Evolutionary conservation across 2,888 invertebrate species (phyloP).

Genomic region (Pasiphila rectangulata): DNA sequence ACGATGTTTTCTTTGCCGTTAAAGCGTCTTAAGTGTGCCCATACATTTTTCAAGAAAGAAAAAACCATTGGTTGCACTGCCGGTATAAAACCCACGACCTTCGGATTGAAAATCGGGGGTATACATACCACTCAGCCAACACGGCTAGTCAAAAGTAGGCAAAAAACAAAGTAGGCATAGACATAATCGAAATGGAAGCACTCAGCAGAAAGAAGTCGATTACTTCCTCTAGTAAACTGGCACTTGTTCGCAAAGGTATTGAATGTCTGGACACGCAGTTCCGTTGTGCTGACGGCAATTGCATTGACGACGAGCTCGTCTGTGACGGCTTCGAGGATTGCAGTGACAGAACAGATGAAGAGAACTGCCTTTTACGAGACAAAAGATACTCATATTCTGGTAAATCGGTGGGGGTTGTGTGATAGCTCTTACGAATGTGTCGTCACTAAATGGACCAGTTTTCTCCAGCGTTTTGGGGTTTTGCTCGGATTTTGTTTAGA

Average conservation of each 20-base stretch:
- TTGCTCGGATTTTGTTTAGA: background rate
- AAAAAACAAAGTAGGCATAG: no score
- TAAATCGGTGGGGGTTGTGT: slow-evolving; percentile 47
- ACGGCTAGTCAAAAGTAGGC: no score
- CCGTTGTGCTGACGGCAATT: slow-evolving; percentile 81
- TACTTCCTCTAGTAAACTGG: slow-evolving; percentile 25
- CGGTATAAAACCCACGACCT: no score
- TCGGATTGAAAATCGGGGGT: no score
- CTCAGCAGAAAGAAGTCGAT: slow-evolving; percentile 24
- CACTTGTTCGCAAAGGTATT: slow-evolving; percentile 58
- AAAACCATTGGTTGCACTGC: no score
- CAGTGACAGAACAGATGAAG: slow-evolving; percentile 83
- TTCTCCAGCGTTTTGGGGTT: slow-evolving; percentile 26
- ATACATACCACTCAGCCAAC: no score
- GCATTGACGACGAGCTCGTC: slow-evolving; percentile 77
- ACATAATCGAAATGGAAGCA: background rate
- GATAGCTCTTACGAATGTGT: slow-evolving; percentile 55
- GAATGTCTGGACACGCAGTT: slow-evolving; percentile 68
- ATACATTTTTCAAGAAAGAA: no score
- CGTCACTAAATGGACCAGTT: slow-evolving; percentile 22
- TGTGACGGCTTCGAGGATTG: slow-evolving; percentile 84
- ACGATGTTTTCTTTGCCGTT: no score
- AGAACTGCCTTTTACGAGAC: slow-evolving; percentile 75
- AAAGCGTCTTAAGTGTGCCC: no score
- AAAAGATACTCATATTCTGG: slow-evolving; percentile 51